Conservation (phyloP, 37 sponge, comb jelly and placozoan genomes). For the Chondrilla cf. caribensis region DNA sequence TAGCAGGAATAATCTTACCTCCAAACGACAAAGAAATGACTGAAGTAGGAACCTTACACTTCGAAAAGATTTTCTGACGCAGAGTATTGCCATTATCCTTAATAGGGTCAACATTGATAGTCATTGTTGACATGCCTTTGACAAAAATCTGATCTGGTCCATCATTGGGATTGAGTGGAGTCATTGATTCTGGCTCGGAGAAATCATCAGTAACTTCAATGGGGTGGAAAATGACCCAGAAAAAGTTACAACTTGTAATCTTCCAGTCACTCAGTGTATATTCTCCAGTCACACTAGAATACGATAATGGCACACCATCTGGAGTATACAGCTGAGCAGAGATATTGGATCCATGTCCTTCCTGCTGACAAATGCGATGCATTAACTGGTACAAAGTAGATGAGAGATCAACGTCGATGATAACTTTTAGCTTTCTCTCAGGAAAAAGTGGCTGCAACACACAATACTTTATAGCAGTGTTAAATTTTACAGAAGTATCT, state of each 20-base stretch:
- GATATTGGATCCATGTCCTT: neutral
- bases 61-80: constrained; percentile 17
- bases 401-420: neutral
- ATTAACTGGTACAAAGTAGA: neutral
- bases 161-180: neutral
- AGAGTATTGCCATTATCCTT: constrained; percentile 27
- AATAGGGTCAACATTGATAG: constrained; percentile 6
- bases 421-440: neutral
- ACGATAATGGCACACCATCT: constrained; percentile 25
- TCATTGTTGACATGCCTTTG: neutral
- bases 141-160: constrained; percentile 38
- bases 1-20: neutral
- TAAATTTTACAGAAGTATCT: no score
- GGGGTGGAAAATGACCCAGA: constrained; percentile 21
- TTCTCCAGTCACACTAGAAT: neutral
- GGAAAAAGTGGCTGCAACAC: neutral
- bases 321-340: constrained; percentile 29
- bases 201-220: neutral
- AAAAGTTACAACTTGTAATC: constrained; percentile 14
- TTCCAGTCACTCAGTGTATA: constrained; percentile 26
- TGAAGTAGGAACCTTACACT: constrained; percentile 14
- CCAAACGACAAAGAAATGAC: neutral
- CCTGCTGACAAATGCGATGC: neutral
- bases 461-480: no score
- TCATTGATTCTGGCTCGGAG: neutral